phyloP scores from a whole-genome alignment of 1,140 invertebrate genomes.

The Bombus sylvicola region DNA sequence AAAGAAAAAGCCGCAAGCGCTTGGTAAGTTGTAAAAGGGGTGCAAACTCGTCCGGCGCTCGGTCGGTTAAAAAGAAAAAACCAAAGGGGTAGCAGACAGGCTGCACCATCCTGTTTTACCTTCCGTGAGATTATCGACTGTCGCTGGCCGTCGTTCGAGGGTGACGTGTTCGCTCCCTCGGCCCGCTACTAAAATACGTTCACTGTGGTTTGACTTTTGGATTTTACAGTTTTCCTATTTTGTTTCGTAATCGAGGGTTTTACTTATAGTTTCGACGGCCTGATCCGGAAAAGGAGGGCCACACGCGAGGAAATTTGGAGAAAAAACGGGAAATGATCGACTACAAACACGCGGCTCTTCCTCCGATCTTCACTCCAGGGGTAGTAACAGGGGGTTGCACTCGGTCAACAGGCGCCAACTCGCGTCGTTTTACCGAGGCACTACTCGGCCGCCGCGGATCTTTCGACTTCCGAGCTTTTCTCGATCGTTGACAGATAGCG shows the following conservation, averaged over 20 bases:
- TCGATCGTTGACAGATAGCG: constrained; percentile 38
- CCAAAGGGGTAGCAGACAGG: constrained; percentile 55
- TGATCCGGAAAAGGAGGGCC: background rate
- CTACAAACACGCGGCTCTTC: background rate
- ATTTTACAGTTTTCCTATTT: constrained; percentile 41
- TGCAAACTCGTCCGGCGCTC: constrained; percentile 79
- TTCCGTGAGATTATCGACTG: constrained; percentile 84
- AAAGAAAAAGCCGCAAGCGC: constrained; percentile 73
- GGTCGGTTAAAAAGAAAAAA: constrained; percentile 69
- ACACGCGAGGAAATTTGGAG: background rate
- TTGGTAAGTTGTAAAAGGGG: constrained; percentile 77
- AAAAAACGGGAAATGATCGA: constrained; percentile 21
- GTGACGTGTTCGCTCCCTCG: constrained; percentile 80
- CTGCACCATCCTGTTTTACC: constrained; percentile 80
- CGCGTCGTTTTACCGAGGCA: background rate
- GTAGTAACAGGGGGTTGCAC: constrained; percentile 9
- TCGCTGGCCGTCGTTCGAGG: constrained; percentile 81
- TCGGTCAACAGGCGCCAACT: constrained; percentile 35
- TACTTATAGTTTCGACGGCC: constrained; percentile 8
- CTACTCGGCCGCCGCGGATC: background rate
- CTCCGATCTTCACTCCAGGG: background rate
- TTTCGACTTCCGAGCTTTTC: constrained; percentile 19
- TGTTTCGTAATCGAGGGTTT: background rate
- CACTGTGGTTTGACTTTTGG: constrained; percentile 74
- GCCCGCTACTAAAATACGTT: constrained; percentile 82